Conservation (phyloP, 2,113 vertebrate species). For the Lasiurus cinereus region DNA sequence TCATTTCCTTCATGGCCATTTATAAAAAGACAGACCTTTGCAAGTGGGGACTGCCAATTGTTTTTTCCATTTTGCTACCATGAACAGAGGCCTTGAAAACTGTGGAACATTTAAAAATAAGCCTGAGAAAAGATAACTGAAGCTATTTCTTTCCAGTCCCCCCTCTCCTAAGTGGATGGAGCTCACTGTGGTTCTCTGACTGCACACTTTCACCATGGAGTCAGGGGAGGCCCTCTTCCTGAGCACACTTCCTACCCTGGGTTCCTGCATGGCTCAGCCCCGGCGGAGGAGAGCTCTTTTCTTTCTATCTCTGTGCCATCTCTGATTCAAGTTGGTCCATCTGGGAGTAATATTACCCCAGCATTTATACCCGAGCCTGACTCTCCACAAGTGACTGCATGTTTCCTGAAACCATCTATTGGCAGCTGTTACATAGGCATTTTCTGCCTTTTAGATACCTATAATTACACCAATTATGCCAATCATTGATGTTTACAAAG, state of each 20-base stretch:
- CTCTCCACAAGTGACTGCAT: slow-evolving; percentile 77
- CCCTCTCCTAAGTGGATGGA: not conserved
- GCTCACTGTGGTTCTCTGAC: too few species aligned
- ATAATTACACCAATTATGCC: slow-evolving; percentile 83
- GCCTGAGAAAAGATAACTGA: not conserved
- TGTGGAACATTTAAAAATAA: not conserved
- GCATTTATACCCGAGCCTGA: slow-evolving; percentile 37
- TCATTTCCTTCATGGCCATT: not conserved
- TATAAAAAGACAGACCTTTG: not conserved
- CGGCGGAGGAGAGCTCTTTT: not conserved
- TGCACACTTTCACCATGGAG: not conserved
- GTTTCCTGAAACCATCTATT: slow-evolving; percentile 78
- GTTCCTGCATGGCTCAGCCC: fast-evolving
- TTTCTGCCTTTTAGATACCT: slow-evolving; percentile 81
- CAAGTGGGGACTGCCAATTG: not conserved
- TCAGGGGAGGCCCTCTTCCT: not conserved
- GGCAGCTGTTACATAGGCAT: slow-evolving; percentile 81
- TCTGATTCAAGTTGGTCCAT: slow-evolving; percentile 65
- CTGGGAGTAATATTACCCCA: slow-evolving; percentile 70
- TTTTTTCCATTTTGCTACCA: not conserved
- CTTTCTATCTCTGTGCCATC: slow-evolving; percentile 29
- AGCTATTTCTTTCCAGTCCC: not conserved
- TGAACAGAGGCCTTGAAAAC: not conserved
- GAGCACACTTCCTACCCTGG: fast-evolving
- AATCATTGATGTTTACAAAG: slow-evolving; percentile 81